Percentiles rank a stretch among this genome's conserved stretches.
These are phyloP conservation scores for Phlogophora meticulosa DNA, from an alignment of 2,888 invertebrate species.

Conservation along the genomic window DNA sequence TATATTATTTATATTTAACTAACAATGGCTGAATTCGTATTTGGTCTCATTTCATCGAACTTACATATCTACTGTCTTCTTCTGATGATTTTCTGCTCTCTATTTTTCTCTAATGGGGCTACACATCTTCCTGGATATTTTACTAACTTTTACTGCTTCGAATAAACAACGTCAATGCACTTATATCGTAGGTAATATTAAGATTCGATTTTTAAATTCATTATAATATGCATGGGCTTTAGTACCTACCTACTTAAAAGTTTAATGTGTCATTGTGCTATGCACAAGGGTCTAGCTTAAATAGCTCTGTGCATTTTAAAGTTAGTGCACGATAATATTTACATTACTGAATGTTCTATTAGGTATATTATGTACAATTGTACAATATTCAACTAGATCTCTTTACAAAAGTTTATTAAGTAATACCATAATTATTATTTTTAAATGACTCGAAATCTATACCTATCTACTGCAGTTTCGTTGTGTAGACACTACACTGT, in stretches of 20 bases:
- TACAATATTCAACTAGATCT: slow-evolving; percentile 27
- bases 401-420: slow-evolving; percentile 28
- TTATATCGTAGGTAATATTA: slow-evolving; percentile 6
- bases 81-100: slow-evolving; percentile 23
- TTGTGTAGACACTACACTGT: slow-evolving; percentile 17
- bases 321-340: slow-evolving; percentile 47
- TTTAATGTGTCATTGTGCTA: slow-evolving; percentile 52
- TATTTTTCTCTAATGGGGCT: slow-evolving; percentile 17
- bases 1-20: slow-evolving; percentile 23
- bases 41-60: slow-evolving; percentile 55
- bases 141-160: background rate
- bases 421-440: slow-evolving; percentile 4
- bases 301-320: slow-evolving; percentile 36
- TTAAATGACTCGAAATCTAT: background rate
- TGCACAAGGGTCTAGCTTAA: slow-evolving; percentile 48
- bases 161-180: slow-evolving; percentile 19
- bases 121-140: slow-evolving; percentile 11
- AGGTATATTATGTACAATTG: slow-evolving; percentile 41
- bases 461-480: slow-evolving; percentile 15
- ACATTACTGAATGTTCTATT: slow-evolving; percentile 35
- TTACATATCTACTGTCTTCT: slow-evolving; percentile 22
- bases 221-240: slow-evolving; percentile 22
- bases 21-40: slow-evolving; percentile 47
- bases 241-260: slow-evolving; percentile 20
- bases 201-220: slow-evolving; percentile 47